phyloP scores from a whole-genome alignment of 2,113 vertebrate genomes.

The Microcebus griseorufus region DNA sequence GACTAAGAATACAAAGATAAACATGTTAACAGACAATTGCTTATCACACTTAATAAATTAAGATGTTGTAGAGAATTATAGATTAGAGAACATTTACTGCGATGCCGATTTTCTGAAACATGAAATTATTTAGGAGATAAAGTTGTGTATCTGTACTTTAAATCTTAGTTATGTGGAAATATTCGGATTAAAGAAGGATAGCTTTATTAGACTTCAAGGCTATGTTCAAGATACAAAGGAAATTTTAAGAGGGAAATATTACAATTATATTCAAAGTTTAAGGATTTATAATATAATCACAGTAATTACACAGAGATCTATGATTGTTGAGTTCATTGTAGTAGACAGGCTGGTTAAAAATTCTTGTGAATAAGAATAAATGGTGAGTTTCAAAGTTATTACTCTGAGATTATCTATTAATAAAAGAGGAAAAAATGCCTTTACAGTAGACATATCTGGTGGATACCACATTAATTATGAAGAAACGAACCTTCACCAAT shows the following conservation, averaged over 20 bases:
- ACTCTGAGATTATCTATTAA: constrained; percentile 13
- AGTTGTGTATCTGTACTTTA: not conserved
- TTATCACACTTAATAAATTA: constrained; percentile 25
- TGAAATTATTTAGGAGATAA: constrained; percentile 17
- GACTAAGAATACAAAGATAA: constrained; percentile 27
- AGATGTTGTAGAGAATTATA: not conserved
- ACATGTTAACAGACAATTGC: not conserved
- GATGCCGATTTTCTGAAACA: not conserved
- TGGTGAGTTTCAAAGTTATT: not conserved
- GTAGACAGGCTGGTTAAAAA: not conserved
- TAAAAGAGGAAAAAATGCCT: not conserved
- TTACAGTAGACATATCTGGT: not conserved
- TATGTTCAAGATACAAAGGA: not conserved
- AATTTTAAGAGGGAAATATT: not conserved
- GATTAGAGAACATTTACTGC: not conserved
- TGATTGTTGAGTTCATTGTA: not conserved
- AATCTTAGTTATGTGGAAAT: not conserved
- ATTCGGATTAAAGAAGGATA: not conserved
- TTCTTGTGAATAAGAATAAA: not conserved
- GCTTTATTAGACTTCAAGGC: not conserved
- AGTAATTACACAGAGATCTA: not conserved
- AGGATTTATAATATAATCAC: not conserved
- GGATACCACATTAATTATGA: not conserved
- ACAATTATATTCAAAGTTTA: not conserved
- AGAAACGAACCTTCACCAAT: not conserved